Base-by-base conservation (phyloP, 2,797 vertebrate genomes). In the Acipenser ruthenus region DNA sequence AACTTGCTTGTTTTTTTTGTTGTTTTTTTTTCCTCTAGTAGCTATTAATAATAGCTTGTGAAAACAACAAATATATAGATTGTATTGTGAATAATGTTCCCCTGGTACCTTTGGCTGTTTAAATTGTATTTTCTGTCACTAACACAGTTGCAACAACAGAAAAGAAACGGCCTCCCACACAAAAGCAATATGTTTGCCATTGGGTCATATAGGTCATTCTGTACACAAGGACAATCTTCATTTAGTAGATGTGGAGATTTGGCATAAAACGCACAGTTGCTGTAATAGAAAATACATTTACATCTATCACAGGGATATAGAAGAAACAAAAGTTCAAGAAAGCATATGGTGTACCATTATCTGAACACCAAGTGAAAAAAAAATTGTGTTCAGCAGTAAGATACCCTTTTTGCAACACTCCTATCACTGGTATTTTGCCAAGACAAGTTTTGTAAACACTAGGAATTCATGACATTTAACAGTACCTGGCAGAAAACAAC, bases 271-370 rank as follows among this genome's bases (percentile, higher is more conserved):
- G 53, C 62, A 79, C 73, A 80, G 23, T 37, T 37, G 23, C 23
- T 83, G 81, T 83, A 82, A 80, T 64, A 76, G 80, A 81, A 76
- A 66, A 81, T 84, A 80, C 77, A 73, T 47, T 85, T 83, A 88
- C 86, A 78, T 82, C 79, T 79, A 79, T 82, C 71, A 75, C 74
- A 73, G 72, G 72, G 80, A 74, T 75, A 15, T 37, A 37, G 59
- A 65, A 62, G 55, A 61, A 63, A 6, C 65, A 47, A 80, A 81
- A 82, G 78, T 80, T 74, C 60, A 53, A 80, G 83, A 86, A 82
- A 81, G 83, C 37, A 72, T 66, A 81, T 80, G 87, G 89, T 90
- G 88, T 89, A 82, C 2, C 23, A 37, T 37, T 37, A 37, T 37
- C 4, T 37, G 23, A 37, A 37, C 23, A 37, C 23, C 23, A 37